Percentiles rank a stretch among this genome's conserved stretches.
phyloP scores from a whole-genome alignment of 2,113 vertebrate genomes.

The Candoia aspera region DNA sequence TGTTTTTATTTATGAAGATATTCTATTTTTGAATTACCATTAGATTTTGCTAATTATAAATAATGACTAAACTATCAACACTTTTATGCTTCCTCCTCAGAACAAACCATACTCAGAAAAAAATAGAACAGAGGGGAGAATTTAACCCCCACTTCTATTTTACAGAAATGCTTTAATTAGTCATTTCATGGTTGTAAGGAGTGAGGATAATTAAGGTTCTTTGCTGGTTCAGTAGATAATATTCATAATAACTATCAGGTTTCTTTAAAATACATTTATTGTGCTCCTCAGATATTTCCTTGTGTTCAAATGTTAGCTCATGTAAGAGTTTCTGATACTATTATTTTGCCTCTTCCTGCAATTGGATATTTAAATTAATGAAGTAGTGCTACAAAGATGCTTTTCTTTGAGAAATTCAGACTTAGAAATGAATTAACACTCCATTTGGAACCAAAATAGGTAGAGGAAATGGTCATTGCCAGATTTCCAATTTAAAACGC shows the following conservation, averaged over 20 bases:
- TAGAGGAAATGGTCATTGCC: neutral
- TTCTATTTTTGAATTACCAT: slow-evolving; percentile 71
- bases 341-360: neutral
- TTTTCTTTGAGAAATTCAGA: neutral
- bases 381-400: neutral
- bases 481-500: neutral
- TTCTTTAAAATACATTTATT: neutral
- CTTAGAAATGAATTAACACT: neutral
- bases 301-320: neutral
- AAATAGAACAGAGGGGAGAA: slow-evolving; percentile 46
- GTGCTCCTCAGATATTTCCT: neutral
- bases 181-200: slow-evolving; percentile 51
- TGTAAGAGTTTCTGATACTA: neutral
- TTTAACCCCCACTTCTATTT: slow-evolving; percentile 39
- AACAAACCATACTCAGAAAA: slow-evolving; percentile 59
- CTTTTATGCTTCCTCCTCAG: slow-evolving; percentile 70
- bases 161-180: slow-evolving; percentile 44
- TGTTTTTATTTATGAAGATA: slow-evolving; percentile 65
- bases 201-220: slow-evolving; percentile 32
- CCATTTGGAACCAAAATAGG: neutral
- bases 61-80: slow-evolving; percentile 76
- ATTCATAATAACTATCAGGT: neutral
- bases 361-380: neutral
- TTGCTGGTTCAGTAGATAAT: neutral
- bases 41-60: slow-evolving; percentile 68